Evolutionary conservation across 1,140 invertebrate species (phyloP), one percentile per base, ranked within the genome.

Genomic region (Linepithema humile): DNA sequence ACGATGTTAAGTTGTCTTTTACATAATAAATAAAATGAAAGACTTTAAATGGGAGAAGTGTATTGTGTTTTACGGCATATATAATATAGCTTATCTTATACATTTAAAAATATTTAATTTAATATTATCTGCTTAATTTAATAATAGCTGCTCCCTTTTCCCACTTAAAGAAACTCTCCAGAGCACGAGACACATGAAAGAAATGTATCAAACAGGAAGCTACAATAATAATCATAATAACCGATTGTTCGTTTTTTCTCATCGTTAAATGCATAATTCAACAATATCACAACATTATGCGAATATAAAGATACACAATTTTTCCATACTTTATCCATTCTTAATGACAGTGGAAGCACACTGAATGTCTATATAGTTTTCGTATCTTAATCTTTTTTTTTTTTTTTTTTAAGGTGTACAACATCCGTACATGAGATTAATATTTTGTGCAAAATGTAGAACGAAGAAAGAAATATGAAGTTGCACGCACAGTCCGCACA

Each of bases 301-400:
- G 77, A 89, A 74, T 82, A 65, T 82, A 83, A 87, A 87, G 75
- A 89, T 78, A 82, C 84, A 85, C 38, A 84, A 86, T 89, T 80
- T 89, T 82, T 86, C 84, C 60, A 86, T 88, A 80, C 64, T 29
- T 69, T 70, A 85, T 85, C 69, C 84, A 74, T 87, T 85, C 86
- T 86, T 88, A 86, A 88, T 87, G 74, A 91, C 83, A 90, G 26
- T 92, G 91, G 91, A 92, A 92, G 91, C 91, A 92, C 91, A 91
- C 86, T 88, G 90, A 89, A 91, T 89, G 78, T 85, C 75, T 89
- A 84, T 88, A 88, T 85, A 84, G 75, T 60, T 32, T 60, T 17
- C 12, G 32, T 15, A 9, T 35, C 88, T 78, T 82, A 60, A 45
- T 89, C 62, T 59, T 69, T 55, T 80, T 40, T 83, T 84, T 70